A percentile compares a stretch with the other conserved stretches of the same genome.
phyloP scores from a whole-genome alignment of 2,797 vertebrate genomes.

The Lithobates sylvaticus region DNA sequence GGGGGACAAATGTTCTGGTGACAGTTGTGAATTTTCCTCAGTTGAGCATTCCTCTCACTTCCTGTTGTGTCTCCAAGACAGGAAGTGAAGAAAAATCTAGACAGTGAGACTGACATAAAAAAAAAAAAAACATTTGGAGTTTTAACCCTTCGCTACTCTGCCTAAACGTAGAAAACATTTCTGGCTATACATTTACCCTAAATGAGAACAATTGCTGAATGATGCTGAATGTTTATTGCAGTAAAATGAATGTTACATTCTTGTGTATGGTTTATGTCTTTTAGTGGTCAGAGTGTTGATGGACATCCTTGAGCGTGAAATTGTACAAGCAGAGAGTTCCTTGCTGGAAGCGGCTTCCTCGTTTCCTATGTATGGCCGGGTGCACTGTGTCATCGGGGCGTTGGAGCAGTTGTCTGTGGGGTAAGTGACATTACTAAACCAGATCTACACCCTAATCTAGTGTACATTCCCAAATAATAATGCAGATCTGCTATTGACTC shows the following conservation, averaged over 20 bases:
- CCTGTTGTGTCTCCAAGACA: too few species aligned
- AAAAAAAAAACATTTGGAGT: too few species aligned
- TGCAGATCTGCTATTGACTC: too few species aligned
- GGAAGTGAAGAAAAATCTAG: too few species aligned
- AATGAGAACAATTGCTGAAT: not conserved
- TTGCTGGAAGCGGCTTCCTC: constrained; percentile 88
- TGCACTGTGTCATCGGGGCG: constrained; percentile 87
- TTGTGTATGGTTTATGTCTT: constrained; percentile 26
- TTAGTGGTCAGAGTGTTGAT: constrained; percentile 86
- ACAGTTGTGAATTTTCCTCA: too few species aligned
- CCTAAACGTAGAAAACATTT: too few species aligned
- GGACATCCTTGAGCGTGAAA: constrained; percentile 82
- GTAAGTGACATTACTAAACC: constrained; percentile 74
- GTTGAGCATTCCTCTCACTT: too few species aligned
- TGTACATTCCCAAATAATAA: too few species aligned
- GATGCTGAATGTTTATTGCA: not conserved
- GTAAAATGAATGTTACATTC: not conserved
- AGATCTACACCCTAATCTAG: too few species aligned
- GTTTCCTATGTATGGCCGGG: constrained; percentile 89
- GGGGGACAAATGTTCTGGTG: too few species aligned
- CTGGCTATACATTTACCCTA: not conserved
- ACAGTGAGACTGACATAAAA: too few species aligned
- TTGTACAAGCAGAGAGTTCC: constrained; percentile 83
- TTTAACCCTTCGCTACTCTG: too few species aligned
- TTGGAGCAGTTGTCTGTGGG: constrained; percentile 82